phyloP scores from a whole-genome alignment of 1,140 invertebrate species.

The Tenebrio molitor region DNA sequence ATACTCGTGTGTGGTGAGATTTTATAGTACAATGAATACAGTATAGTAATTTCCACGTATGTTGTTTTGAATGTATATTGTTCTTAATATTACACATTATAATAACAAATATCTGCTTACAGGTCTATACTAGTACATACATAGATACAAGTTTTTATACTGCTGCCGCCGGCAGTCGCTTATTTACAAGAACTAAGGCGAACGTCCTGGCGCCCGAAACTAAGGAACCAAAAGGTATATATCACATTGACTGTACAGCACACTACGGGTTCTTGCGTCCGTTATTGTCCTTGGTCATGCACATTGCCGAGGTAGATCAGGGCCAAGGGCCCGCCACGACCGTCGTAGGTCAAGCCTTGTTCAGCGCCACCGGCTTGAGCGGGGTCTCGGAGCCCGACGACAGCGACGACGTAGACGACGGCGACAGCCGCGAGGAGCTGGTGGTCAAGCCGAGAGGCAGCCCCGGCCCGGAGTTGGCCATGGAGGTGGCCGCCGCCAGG shows the following conservation, averaged over 20 bases:
- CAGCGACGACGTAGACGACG: conserved; percentile 59
- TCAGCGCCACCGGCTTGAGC: conserved; percentile 64
- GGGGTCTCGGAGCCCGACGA: conserved; percentile 64
- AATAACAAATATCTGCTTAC: conserved; percentile 64
- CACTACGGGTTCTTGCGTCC: conserved; percentile 57
- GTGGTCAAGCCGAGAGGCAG: conserved; percentile 62
- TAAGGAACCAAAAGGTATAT: conserved; percentile 65
- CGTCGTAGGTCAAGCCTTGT: conserved; percentile 64
- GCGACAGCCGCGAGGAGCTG: conserved; percentile 60
- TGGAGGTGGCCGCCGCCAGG: conserved; percentile 56
- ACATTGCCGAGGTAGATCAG: conserved; percentile 63
- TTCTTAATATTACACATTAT: conserved; percentile 58
- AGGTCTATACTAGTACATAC: conserved; percentile 65
- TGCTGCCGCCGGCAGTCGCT: conserved; percentile 56
- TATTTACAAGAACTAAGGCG: conserved; percentile 55
- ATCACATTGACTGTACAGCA: conserved; percentile 67
- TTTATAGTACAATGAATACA: conserved; percentile 54
- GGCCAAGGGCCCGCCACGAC: conserved; percentile 54
- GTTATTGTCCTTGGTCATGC: conserved; percentile 65
- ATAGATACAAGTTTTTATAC: conserved; percentile 66
- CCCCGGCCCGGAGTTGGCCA: conserved; percentile 41
- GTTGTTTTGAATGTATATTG: conserved; percentile 53
- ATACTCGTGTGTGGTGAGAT: conserved; percentile 47
- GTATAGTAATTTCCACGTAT: conserved; percentile 50
- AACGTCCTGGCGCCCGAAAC: conserved; percentile 50